A percentile compares a stretch with the other conserved stretches of the same genome.
phyloP scores from a whole-genome alignment of 2,797 vertebrate genomes.

The Ceryle rudis region DNA sequence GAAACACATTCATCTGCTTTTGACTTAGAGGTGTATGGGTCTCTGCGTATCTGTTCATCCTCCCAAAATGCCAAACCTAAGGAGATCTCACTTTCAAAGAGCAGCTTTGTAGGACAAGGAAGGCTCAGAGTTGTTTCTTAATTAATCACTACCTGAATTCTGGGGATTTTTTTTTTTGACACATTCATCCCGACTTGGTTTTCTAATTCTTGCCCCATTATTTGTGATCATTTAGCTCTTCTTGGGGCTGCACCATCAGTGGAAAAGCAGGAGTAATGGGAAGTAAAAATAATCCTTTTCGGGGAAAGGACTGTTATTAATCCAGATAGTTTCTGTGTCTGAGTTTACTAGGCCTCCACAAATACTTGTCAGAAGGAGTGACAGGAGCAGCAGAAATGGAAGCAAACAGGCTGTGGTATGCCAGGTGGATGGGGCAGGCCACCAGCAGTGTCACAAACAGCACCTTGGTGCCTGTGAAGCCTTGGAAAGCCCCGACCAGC shows the following conservation, averaged over 20 bases:
- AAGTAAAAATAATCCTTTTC: neutral
- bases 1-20: neutral
- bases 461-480: rapidly evolving
- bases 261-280: neutral
- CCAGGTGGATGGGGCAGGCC: neutral
- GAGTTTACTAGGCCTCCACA: neutral
- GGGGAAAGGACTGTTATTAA: neutral
- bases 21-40: neutral
- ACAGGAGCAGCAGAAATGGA: neutral
- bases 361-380: neutral
- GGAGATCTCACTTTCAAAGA: neutral
- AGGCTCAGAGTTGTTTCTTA: neutral
- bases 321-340: neutral
- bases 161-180: neutral
- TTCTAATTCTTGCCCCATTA: neutral
- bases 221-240: neutral
- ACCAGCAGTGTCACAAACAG: neutral
- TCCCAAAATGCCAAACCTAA: neutral
- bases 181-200: neutral
- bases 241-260: neutral
- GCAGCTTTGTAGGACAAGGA: neutral
- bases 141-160: neutral
- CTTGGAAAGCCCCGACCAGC: neutral
- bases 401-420: neutral
- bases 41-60: neutral